A percentile compares a stretch with the other conserved stretches of the same genome.
Evolutionary conservation across 2,888 invertebrate species (phyloP).

Genomic region (Nycteola revayana): DNA sequence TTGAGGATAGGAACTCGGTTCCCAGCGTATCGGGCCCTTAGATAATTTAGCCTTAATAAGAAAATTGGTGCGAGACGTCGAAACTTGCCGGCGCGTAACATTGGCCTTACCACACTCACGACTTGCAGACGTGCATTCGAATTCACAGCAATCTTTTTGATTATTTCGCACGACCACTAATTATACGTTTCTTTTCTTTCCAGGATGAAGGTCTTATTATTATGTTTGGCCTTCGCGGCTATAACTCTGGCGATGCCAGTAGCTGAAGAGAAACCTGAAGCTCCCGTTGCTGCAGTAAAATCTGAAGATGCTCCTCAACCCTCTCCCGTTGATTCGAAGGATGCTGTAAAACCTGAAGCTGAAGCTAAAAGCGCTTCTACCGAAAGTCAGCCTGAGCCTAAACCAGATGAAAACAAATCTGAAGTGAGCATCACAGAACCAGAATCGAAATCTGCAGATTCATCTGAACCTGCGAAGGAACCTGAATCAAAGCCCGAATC

Average conservation of each 20-base stretch:
- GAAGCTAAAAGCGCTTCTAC: conserved; percentile 29
- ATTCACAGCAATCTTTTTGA: conserved; percentile 43
- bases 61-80: conserved; percentile 68
- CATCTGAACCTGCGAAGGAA: conserved; percentile 32
- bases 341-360: conserved; percentile 4
- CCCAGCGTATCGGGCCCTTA: conserved; percentile 64
- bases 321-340: too few relatives aligned
- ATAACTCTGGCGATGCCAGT: conserved; percentile 83
- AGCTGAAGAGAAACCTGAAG: conserved; percentile 67
- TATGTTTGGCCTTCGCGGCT: conserved; percentile 82
- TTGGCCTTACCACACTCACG: conserved; percentile 77
- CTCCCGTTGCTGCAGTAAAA: conserved; percentile 31
- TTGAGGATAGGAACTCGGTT: conserved; percentile 53
- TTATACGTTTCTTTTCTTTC: conserved; percentile 52
- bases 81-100: conserved; percentile 68
- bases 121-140: conserved; percentile 63
- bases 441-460: conserved; percentile 26
- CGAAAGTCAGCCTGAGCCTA: conserved; percentile 41
- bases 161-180: conserved; percentile 57
- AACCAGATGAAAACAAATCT: conserved; percentile 42
- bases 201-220: conserved; percentile 85
- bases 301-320: conserved; percentile 15
- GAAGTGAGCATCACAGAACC: conserved; percentile 32
- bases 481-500: conserved; percentile 26
- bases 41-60: conserved; percentile 71